Conservation (phyloP, 2,888 invertebrate species). For the Oegoconia quadripuncta region DNA sequence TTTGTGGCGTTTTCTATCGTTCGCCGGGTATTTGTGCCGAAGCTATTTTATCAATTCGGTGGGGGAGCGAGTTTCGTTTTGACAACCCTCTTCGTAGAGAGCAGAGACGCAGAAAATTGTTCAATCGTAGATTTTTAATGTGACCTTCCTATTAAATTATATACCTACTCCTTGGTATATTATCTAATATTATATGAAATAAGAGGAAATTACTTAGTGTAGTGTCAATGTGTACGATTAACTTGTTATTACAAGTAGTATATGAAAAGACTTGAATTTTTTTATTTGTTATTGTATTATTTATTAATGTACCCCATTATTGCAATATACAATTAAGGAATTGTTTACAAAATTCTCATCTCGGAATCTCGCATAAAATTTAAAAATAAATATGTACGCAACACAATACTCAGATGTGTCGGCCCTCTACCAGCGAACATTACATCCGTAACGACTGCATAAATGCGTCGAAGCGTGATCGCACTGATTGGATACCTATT, state of each 20-base stretch:
- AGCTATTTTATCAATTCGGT: slow-evolving; percentile 74
- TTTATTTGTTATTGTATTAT: too few species aligned
- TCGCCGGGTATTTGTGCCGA: slow-evolving; percentile 53
- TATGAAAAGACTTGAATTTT: too few species aligned
- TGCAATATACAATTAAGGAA: slow-evolving; percentile 3
- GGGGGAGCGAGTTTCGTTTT: slow-evolving; percentile 58
- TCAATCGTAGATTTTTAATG: too few species aligned
- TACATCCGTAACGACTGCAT: slow-evolving; percentile 45
- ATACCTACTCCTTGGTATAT: not conserved
- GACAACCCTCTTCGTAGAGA: slow-evolving; percentile 46
- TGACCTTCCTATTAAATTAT: slow-evolving; percentile 10
- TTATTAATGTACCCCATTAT: too few species aligned
- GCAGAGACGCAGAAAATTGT: slow-evolving; percentile 41
- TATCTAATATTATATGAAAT: not conserved
- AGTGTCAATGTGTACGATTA: too few species aligned
- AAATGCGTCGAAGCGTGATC: slow-evolving; percentile 45
- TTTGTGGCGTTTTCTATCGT: slow-evolving; percentile 74
- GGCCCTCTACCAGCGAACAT: slow-evolving; percentile 13
- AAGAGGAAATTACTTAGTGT: too few species aligned
- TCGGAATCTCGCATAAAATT: slow-evolving; percentile 15
- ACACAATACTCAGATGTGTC: slow-evolving; percentile 13
- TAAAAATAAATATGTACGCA: slow-evolving; percentile 29
- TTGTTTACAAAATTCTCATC: slow-evolving; percentile 6
- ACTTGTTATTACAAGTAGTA: too few species aligned
- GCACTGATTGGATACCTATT: slow-evolving; percentile 66